phyloP scores from a whole-genome alignment of 2,113 vertebrate genomes.

The Bungarus multicinctus region DNA sequence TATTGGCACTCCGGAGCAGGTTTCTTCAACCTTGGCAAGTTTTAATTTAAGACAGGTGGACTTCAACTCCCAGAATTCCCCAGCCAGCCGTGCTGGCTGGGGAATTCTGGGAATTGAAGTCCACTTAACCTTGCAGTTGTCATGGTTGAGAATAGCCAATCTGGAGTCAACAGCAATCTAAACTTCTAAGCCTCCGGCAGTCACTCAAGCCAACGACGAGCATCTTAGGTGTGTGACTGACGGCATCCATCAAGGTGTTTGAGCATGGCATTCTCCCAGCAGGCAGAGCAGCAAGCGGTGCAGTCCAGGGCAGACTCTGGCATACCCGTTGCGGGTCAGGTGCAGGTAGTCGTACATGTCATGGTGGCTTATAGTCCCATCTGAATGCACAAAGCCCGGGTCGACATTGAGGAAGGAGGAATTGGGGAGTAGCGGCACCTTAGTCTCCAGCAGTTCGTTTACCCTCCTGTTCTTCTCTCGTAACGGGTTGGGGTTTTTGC shows the following conservation, averaged over 20 bases:
- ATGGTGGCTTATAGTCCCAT: slow-evolving; percentile 86
- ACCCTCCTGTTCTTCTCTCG: slow-evolving; percentile 78
- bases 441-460: slow-evolving; percentile 75
- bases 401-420: slow-evolving; percentile 80
- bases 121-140: neutral
- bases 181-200: neutral
- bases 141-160: neutral
- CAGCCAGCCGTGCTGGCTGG: too few species aligned
- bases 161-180: neutral
- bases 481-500: slow-evolving; percentile 81
- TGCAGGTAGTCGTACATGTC: slow-evolving; percentile 93
- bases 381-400: slow-evolving; percentile 83
- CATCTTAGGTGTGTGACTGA: fast-evolving
- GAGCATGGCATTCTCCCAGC: slow-evolving; percentile 50
- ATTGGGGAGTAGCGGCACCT: slow-evolving; percentile 68
- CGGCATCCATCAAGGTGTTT: neutral
- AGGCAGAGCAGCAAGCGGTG: slow-evolving; percentile 76
- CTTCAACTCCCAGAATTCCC: neutral
- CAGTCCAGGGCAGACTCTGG: slow-evolving; percentile 78
- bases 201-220: neutral
- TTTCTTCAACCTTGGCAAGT: neutral
- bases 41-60: neutral
- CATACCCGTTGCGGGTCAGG: slow-evolving; percentile 82
- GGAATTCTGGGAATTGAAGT: neutral
- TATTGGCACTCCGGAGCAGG: too few species aligned